These are phyloP conservation scores for Diadema setosum DNA, from an alignment of 35 echinoderm and acorn worm genomes.

Conservation along the genomic window DNA sequence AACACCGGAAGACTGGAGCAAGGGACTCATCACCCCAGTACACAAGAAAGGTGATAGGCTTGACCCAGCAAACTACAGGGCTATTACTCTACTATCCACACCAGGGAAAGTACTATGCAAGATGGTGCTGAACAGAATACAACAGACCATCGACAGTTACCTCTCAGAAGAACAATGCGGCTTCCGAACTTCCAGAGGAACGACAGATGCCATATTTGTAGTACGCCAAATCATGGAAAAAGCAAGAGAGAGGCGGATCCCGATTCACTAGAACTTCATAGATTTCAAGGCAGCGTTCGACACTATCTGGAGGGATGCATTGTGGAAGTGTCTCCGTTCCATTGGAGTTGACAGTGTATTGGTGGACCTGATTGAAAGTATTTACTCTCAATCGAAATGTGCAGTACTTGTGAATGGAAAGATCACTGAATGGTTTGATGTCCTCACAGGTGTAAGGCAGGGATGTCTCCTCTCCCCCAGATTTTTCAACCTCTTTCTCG, in stretches of 20 bases:
- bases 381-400: too few species aligned
- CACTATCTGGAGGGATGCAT: conserved; percentile 4
- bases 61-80: conserved; percentile 37
- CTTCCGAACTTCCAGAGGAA: neutral
- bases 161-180: neutral
- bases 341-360: neutral
- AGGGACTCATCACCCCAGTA: neutral
- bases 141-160: neutral
- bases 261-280: neutral
- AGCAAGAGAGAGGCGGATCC: neutral
- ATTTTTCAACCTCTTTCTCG: too few species aligned
- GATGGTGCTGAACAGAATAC: conserved; percentile 11
- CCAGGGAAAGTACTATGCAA: neutral
- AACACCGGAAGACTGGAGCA: conserved; percentile 37
- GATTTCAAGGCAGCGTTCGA: conserved; percentile 24
- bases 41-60: conserved; percentile 38
- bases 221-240: neutral
- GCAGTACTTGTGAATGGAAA: too few species aligned
- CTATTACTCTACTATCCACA: conserved; percentile 15
- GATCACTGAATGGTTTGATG: too few species aligned
- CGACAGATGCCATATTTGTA: neutral
- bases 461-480: too few species aligned
- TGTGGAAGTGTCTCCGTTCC: neutral
- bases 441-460: too few species aligned
- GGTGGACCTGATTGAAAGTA: too few species aligned